Percentiles rank a stretch among this genome's conserved stretches.
Evolutionary conservation across 2,888 invertebrate species (phyloP).

Genomic region (Atrina japonica): DNA sequence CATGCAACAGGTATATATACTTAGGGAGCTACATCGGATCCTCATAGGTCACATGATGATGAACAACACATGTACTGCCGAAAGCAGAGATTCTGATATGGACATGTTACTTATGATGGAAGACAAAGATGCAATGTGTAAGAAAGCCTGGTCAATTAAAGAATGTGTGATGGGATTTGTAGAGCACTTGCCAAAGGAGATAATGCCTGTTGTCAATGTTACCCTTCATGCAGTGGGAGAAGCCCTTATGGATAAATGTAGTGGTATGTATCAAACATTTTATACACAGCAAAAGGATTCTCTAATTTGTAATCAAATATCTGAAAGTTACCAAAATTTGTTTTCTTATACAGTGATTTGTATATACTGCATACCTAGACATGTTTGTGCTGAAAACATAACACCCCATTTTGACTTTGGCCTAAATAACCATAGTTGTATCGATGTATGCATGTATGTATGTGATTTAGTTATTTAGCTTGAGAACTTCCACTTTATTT

Average conservation of each 20-base stretch:
- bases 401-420: too few relatives aligned
- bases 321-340: too few relatives aligned
- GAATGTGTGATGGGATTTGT: conserved; percentile 27
- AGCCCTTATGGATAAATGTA: conserved; percentile 26
- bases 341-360: neutral
- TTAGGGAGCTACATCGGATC: too few relatives aligned
- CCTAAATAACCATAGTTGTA: too few relatives aligned
- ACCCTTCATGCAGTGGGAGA: conserved; percentile 26
- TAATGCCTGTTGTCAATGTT: conserved; percentile 24
- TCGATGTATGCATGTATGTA: too few relatives aligned
- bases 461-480: too few relatives aligned
- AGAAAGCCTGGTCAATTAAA: conserved; percentile 12
- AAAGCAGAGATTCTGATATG: neutral
- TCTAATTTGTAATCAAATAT: neutral
- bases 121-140: conserved; percentile 22
- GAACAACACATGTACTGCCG: too few relatives aligned
- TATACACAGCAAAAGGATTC: neutral
- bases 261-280: conserved; percentile 7
- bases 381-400: too few relatives aligned
- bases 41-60: too few relatives aligned
- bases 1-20: too few relatives aligned
- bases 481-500: too few relatives aligned
- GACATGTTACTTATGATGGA: neutral
- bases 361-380: neutral
- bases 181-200: conserved; percentile 16